Percentiles rank a stretch among this genome's conserved stretches.
These are phyloP conservation scores for Rynchops niger DNA, from an alignment of 2,113 vertebrate species.

Conservation along the genomic window DNA sequence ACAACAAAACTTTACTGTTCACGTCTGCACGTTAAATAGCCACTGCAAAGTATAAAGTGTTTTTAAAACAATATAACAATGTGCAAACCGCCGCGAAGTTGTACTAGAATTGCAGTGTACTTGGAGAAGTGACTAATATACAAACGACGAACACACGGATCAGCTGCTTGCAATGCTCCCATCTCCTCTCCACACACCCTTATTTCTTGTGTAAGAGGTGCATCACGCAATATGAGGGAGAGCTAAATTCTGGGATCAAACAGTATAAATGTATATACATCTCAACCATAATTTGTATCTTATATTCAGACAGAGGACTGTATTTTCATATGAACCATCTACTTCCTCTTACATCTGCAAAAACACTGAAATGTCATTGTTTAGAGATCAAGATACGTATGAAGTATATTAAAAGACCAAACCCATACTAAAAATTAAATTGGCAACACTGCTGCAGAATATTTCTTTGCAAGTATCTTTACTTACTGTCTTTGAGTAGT, in stretches of 20 bases:
- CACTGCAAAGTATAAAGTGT: not conserved
- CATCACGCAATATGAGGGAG: not conserved
- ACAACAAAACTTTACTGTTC: conserved; percentile 24
- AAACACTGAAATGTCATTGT: not conserved
- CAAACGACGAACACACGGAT: not conserved
- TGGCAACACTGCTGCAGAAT: not conserved
- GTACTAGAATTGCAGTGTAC: not conserved
- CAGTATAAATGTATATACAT: not conserved
- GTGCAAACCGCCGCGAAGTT: not conserved
- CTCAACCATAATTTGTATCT: not conserved
- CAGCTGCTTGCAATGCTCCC: not conserved
- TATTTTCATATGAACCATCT: not conserved
- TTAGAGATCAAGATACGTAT: not conserved
- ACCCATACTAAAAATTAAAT: not conserved
- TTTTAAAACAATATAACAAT: not conserved
- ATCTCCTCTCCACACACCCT: not conserved
- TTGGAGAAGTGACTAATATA: not conserved
- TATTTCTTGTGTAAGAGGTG: not conserved
- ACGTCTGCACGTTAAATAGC: conserved; percentile 14
- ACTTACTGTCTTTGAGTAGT: not conserved
- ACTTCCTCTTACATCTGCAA: not conserved
- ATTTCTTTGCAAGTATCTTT: not conserved
- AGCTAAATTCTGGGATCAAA: not conserved
- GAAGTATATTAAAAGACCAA: not conserved
- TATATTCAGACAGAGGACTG: not conserved